These are phyloP conservation scores for Pterocles orientalis DNA, from an alignment of 2,113 vertebrate genomes.

Conservation along the genomic window DNA sequence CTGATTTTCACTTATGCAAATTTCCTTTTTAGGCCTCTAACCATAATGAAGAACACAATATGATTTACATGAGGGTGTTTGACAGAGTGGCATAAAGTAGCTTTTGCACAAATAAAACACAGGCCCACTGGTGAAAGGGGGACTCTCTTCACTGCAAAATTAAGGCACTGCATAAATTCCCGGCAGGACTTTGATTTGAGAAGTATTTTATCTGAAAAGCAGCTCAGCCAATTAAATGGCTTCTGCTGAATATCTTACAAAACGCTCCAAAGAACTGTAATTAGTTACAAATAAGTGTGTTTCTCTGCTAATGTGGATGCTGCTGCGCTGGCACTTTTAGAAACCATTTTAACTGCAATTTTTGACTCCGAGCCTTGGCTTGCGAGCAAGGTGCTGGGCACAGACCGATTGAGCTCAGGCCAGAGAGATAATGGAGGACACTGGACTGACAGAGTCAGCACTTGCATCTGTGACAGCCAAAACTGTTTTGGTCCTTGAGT, in stretches of 20 bases:
- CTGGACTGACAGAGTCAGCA: not conserved
- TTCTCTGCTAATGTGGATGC: not conserved
- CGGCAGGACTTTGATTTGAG: not conserved
- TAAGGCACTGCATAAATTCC: not conserved
- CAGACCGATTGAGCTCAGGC: not conserved
- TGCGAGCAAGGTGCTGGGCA: not conserved
- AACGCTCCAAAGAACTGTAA: not conserved
- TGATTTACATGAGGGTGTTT: not conserved
- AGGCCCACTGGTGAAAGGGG: not conserved
- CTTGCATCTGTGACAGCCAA: rapidly evolving
- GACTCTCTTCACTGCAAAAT: not conserved
- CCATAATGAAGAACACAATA: not conserved
- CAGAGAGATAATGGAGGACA: not conserved
- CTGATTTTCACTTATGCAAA: not conserved
- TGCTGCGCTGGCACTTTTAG: not conserved
- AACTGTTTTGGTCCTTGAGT: rapidly evolving
- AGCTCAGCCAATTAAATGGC: not conserved
- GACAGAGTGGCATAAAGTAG: not conserved
- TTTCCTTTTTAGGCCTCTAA: not conserved
- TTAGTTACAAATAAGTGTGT: not conserved
- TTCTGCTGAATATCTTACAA: not conserved
- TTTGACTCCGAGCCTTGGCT: not conserved
- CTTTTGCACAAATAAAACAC: not conserved
- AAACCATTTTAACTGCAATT: not conserved
- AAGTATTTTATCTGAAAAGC: not conserved